Conservation (phyloP, 2,797 vertebrate species). For the Cryptoprocta ferox region DNA sequence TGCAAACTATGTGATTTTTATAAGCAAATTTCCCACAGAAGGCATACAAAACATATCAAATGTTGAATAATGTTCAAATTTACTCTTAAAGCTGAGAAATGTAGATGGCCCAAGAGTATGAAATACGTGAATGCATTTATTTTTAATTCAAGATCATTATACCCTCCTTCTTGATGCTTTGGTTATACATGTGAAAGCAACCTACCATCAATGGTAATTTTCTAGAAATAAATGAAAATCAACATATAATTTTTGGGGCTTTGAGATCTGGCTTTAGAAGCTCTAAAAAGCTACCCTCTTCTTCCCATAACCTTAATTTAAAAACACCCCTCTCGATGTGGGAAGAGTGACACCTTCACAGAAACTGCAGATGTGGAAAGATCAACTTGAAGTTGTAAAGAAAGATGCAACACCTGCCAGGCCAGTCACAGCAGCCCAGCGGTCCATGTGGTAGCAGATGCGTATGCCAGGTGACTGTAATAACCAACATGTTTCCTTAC, state of each 20-base stretch:
- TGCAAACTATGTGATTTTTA: constrained; percentile 5
- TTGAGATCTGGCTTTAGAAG: background rate
- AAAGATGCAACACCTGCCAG: accelerated
- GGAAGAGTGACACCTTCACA: background rate
- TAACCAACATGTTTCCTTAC: background rate
- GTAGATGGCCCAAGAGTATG: background rate
- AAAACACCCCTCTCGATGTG: background rate
- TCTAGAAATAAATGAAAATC: constrained; percentile 1
- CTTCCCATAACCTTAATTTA: background rate
- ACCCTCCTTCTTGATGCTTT: background rate
- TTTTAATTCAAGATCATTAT: background rate
- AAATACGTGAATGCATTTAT: background rate
- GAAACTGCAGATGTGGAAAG: background rate
- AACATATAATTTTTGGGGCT: background rate
- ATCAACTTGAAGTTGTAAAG: background rate
- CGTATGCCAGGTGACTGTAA: background rate
- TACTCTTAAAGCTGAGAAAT: constrained; percentile 51
- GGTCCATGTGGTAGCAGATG: background rate
- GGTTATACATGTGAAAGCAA: background rate
- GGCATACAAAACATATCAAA: background rate
- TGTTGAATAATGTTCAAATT: background rate
- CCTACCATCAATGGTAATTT: background rate
- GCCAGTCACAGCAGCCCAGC: background rate
- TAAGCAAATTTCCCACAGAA: constrained; percentile 32
- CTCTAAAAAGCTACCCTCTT: background rate